phyloP scores from a whole-genome alignment of 1,140 invertebrate species.

The Platyscapa corneri region DNA sequence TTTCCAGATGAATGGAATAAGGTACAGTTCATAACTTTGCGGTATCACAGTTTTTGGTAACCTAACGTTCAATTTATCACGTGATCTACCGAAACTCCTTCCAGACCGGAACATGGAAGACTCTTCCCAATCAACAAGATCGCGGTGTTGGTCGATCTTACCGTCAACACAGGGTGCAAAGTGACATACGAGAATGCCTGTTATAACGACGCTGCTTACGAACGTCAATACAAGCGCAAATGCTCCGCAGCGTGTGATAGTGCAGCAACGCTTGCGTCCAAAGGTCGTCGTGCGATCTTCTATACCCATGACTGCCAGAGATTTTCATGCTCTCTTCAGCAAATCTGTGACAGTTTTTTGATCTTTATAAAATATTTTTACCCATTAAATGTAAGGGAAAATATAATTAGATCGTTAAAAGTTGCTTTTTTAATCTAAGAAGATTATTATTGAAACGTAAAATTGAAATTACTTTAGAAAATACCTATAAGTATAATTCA shows the following conservation, averaged over 20 bases:
- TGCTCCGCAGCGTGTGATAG: constrained; percentile 71
- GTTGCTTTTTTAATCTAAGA: no score
- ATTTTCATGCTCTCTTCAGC: constrained; percentile 68
- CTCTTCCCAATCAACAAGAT: not conserved
- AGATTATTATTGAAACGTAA: no score
- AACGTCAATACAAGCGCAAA: constrained; percentile 74
- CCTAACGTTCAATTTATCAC: constrained; percentile 77
- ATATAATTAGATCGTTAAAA: not conserved
- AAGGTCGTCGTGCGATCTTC: constrained; percentile 69
- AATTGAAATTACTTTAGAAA: no score
- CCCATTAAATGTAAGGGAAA: not conserved
- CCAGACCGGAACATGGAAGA: constrained; percentile 5
- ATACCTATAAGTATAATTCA: no score
- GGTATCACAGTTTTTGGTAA: constrained; percentile 80
- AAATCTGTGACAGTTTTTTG: constrained; percentile 63
- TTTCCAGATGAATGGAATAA: constrained; percentile 82
- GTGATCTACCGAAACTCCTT: constrained; percentile 59
- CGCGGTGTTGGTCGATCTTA: constrained; percentile 43
- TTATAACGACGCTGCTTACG: constrained; percentile 75
- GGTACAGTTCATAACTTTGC: constrained; percentile 80
- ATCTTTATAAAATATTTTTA: no score
- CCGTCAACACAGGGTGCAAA: constrained; percentile 78
- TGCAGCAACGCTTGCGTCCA: constrained; percentile 69
- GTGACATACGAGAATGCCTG: constrained; percentile 81
- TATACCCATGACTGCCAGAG: constrained; percentile 58